Conservation (phyloP, 2,113 vertebrate species). For the Morone saxatilis region DNA sequence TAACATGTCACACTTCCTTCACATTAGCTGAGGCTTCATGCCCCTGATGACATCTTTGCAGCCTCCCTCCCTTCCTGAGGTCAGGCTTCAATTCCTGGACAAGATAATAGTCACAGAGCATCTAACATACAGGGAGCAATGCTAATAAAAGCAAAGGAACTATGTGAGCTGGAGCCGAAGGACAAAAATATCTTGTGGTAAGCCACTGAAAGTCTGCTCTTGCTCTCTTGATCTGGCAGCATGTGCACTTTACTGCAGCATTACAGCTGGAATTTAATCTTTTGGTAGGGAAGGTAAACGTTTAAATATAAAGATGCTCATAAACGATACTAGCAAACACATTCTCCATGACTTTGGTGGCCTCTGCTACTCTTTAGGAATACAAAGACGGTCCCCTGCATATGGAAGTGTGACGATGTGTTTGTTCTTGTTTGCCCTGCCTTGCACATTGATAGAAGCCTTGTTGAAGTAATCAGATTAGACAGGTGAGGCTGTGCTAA, state of each 20-base stretch:
- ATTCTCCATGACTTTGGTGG: background rate
- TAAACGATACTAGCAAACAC: background rate
- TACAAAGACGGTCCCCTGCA: background rate
- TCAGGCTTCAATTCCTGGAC: background rate
- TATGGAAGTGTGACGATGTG: conserved; percentile 21
- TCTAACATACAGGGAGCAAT: background rate
- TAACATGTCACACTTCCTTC: background rate
- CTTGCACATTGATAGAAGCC: conserved; percentile 64
- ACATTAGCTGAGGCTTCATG: background rate
- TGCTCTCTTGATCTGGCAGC: conserved; percentile 28
- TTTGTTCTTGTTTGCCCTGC: conserved; percentile 50
- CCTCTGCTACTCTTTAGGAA: background rate
- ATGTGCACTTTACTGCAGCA: conserved; percentile 4
- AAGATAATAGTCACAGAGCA: background rate
- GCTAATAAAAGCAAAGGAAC: conserved; percentile 31
- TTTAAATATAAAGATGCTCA: background rate
- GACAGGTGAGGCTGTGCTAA: conserved; percentile 80
- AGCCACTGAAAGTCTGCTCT: conserved; percentile 41
- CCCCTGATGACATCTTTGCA: background rate
- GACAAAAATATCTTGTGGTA: conserved; percentile 55
- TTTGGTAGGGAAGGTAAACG: background rate
- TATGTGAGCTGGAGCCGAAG: conserved; percentile 29
- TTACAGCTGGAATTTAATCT: conserved; percentile 43
- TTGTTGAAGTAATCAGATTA: conserved; percentile 84
- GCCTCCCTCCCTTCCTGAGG: background rate